Evolutionary conservation across 2,888 invertebrate genomes (phyloP), one percentile per base, ranked within the genome.

Genomic region (Brachycybe producta): DNA sequence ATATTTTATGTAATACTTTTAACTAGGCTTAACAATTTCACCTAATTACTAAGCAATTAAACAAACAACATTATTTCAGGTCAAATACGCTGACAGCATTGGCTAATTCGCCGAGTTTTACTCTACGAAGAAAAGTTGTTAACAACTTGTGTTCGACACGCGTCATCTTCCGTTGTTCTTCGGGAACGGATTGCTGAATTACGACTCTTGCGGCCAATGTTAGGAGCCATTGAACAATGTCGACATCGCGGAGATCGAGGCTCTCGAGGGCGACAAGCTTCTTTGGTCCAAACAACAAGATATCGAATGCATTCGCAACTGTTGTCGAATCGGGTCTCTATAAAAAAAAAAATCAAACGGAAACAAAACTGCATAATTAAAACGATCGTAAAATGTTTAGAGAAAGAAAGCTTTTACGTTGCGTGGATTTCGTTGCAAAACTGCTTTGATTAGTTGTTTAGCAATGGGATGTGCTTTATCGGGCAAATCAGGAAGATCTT

Each of bases 301-400:
- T 63, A 61, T 84, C 82, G 62, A 80, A 75, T 42, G 84, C 72
- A 58, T 81, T 82, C 0, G 82, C 81, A n/a, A 83, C 83, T 53
- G 79, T 70, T 61, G 79, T 79, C 1, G 78, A 73, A 64, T 73
- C 74, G 26, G 79, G 68, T 52, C 79, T 71, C 74, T 74, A 57
- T 7, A 64, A n/a, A 7, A 43, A n/a, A 11, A 21, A 47, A 51
- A 50, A 34, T 4, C 11, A 32, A 11, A 32, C 32, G 32, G n/a
- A 32, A 32, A 32, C 32, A 36, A 39, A 3, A 21, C n/a, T 23
- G 30, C 44, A 3, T 2, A 15, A 15, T 23, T 35, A 27, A 19
- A 27, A 17, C 23, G 11, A 15, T 26, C 2, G 19, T 15, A 32
- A 47, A 13, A 8, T 26, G 47, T 44, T 13, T 32, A 7, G 42